Percentiles rank a stretch among this genome's conserved stretches.
phyloP scores from a whole-genome alignment of 2,888 invertebrate species.

The Lycaena phlaeas region DNA sequence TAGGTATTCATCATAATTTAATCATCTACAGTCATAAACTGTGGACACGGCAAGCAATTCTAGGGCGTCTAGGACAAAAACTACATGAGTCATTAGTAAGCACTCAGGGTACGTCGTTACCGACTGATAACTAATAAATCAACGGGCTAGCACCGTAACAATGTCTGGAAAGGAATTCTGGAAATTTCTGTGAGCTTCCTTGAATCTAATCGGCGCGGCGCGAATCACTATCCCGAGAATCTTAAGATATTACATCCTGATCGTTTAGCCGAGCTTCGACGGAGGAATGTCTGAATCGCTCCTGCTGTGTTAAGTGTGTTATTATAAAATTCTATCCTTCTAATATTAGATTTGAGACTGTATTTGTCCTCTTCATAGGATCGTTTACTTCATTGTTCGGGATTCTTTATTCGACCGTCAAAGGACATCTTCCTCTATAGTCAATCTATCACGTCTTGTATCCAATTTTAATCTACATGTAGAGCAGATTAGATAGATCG shows the following conservation, averaged over 20 bases:
- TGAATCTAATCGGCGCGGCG: slow-evolving; percentile 3
- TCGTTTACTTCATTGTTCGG: no score
- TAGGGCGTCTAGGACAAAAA: no score
- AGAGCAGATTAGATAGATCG: no score
- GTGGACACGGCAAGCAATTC: no score
- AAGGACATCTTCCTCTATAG: no score
- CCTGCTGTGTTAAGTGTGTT: background rate
- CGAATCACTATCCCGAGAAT: slow-evolving; percentile 6
- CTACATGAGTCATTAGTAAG: background rate
- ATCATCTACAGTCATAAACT: no score
- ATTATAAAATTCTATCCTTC: background rate
- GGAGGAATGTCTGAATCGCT: background rate
- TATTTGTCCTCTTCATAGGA: no score
- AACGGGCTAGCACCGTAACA: background rate
- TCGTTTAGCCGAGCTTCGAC: background rate
- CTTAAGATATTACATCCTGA: slow-evolving; percentile 4
- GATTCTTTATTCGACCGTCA: no score
- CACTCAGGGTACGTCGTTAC: background rate
- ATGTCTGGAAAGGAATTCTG: background rate
- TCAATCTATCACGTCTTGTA: no score
- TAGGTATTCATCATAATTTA: no score
- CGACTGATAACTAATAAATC: background rate
- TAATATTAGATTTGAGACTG: no score
- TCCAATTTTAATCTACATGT: no score
- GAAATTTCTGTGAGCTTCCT: slow-evolving; percentile 6